phyloP scores from a whole-genome alignment of 2,797 vertebrate genomes.

The Periparus ater region DNA sequence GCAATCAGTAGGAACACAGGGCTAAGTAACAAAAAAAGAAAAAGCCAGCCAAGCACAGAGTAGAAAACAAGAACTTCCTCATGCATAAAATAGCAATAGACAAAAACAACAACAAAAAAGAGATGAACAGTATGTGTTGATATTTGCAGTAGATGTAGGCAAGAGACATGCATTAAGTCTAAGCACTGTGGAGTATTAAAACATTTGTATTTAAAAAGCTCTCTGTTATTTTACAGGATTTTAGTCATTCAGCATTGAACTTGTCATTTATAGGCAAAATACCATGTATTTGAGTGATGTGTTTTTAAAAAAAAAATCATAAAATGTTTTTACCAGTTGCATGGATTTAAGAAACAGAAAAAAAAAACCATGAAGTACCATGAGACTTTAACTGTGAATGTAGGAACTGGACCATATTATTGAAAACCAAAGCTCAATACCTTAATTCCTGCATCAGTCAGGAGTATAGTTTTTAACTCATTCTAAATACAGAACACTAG shows the following conservation, averaged over 20 bases:
- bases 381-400: neutral
- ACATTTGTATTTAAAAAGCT: slow-evolving; percentile 56
- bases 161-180: slow-evolving; percentile 70
- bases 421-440: slow-evolving; percentile 1
- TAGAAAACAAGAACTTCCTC: slow-evolving; percentile 73
- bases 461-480: neutral
- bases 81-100: slow-evolving; percentile 78
- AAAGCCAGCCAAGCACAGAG: slow-evolving; percentile 74
- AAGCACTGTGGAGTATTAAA: slow-evolving; percentile 43
- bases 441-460: neutral
- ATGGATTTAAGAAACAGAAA: slow-evolving; percentile 25
- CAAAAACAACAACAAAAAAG: slow-evolving; percentile 60
- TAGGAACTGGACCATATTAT: neutral
- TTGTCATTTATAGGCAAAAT: slow-evolving; percentile 10
- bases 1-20: slow-evolving; percentile 73
- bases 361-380: neutral
- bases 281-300: slow-evolving; percentile 10
- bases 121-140: slow-evolving; percentile 54
- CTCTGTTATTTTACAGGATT: slow-evolving; percentile 4
- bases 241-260: slow-evolving; percentile 48
- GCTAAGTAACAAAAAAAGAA: slow-evolving; percentile 67
- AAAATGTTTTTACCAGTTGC: slow-evolving; percentile 11
- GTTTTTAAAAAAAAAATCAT: neutral
- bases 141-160: slow-evolving; percentile 56
- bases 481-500: neutral